Evolutionary conservation across 2,113 vertebrate genomes (phyloP).

Genomic region (Lampris megalopsis): DNA sequence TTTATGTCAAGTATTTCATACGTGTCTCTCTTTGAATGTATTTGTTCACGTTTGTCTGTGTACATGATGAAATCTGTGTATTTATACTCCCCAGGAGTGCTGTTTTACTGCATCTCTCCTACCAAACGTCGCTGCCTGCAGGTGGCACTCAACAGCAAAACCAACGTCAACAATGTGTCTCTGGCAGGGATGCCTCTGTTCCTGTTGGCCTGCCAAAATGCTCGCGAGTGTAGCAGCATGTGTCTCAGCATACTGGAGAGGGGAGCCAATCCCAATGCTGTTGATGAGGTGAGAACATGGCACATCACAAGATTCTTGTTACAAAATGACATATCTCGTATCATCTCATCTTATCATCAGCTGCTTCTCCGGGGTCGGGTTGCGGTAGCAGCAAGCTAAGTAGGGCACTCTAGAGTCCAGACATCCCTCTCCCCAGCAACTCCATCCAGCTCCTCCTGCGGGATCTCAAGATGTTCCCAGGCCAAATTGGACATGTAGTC

Average conservation of each 20-base stretch:
- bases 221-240: slow-evolving; percentile 77
- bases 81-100: slow-evolving; percentile 76
- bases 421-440: too few species aligned
- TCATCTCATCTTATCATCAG: too few species aligned
- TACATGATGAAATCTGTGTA: background rate
- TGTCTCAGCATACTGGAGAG: slow-evolving; percentile 85
- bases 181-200: slow-evolving; percentile 82
- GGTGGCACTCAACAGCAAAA: slow-evolving; percentile 81
- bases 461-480: too few species aligned
- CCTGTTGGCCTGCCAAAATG: slow-evolving; percentile 84
- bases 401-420: too few species aligned
- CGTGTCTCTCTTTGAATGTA: too few species aligned
- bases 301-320: background rate
- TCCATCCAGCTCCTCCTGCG: too few species aligned
- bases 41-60: too few species aligned
- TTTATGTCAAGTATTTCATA: too few species aligned
- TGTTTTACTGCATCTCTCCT: slow-evolving; percentile 88
- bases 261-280: slow-evolving; percentile 84
- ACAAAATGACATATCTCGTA: too few species aligned
- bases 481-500: too few species aligned
- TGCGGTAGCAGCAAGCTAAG: too few species aligned
- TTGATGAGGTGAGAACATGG: slow-evolving; percentile 68
- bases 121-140: slow-evolving; percentile 81
- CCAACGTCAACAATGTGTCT: slow-evolving; percentile 84
- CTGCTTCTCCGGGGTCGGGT: too few species aligned